Evolutionary conservation across 2,797 vertebrate genomes (phyloP), one percentile per base, ranked within the genome.

Genomic region (Sciurus vulgaris): DNA sequence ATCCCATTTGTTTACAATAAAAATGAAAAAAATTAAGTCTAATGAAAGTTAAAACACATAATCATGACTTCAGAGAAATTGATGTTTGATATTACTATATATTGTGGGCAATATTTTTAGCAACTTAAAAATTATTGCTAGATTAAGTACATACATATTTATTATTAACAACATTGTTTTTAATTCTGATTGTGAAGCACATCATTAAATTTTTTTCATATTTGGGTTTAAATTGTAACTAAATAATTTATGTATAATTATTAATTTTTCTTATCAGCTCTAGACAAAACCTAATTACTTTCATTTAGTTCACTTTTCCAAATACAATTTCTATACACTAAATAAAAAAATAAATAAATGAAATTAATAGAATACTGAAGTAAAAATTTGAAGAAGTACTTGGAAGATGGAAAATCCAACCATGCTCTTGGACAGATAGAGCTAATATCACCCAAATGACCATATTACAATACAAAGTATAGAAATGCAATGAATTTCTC

Each of bases 171-270:
- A 96, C 28, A 91, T 54, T 92, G 1, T 47, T 79, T 95, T 87
- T 30, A 72, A 70, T 44, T 72, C 7, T 81, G 5, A 51, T 84
- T 87, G 61, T 73, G 44, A 93, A 54, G 15, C 87, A 44, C 1
- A 33, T 74, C 26, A 72, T 7, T 76, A 73, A 84, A 76, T 44
- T 76, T 44, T 86, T 97, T 85, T 95, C 18, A 18, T 95, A 0
- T 97, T 97, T 97, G 79, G 73, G 96, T 97, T 95, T 97, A 97
- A 98, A 98, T 73, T 63, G 96, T 79, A 83, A 95, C 73, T 96
- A 87, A 97, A 97, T 98, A 96, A 97, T 98, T 98, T 98, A 91
- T 94, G 73, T 69, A 74, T 73, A 91, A 44, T 84, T 88, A 69
- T 0, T 72, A 47, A 92, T 72, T 95, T 83, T 0, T 70, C n/a